Base-by-base conservation (phyloP, 2,888 invertebrate genomes). In the Taphrorychus bicolor region DNA sequence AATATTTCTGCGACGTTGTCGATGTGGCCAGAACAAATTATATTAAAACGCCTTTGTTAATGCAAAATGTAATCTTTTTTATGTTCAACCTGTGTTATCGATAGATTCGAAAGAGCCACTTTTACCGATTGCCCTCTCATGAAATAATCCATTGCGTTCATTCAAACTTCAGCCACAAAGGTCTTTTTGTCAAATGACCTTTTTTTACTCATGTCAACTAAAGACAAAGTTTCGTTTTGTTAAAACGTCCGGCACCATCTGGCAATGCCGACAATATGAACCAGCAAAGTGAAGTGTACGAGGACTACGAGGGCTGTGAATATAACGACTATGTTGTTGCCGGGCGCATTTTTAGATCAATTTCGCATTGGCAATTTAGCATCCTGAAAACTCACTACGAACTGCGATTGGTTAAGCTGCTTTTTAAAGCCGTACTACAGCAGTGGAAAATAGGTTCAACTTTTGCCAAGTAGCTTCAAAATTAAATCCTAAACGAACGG, bases 1-100 rank as follows among this genome's bases (percentile, higher is more conserved):
- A 65, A 69, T 58, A 68, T 62, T 42, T 65, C 65, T 5, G 66
- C 72, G 22, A 17, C 32, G 70, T 71, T 71, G 71, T 67, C 71
- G 42, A 45, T 21, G 21, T 22, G 16, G 14, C 45, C 45, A 45
- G 45, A 45, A 51, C 51, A 18, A 51, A 51, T 21, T n/a, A 5
- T 22, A 19, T 22, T 51, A 22, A 21, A 51, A 51, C 18, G 21
- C 17, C 51, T 51, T 14, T 51, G 11, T 32, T 32, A 7, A 11
- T 32, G n/a, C n/a, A n/a, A 32, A 32, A 32, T 32, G 32, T 23
- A 11, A n/a, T 32, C 11, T 32, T 11, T 32, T 11, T 32, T 32
- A 3, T 11, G 7, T 32, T 11, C 32, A 32, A 11, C 3, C 32
- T 1, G n/a, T n/a, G n/a, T n/a, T n/a, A n/a, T n/a, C n/a, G n/a